phyloP scores from a whole-genome alignment of 1,140 invertebrate genomes.

The Drosophila navojoa region DNA sequence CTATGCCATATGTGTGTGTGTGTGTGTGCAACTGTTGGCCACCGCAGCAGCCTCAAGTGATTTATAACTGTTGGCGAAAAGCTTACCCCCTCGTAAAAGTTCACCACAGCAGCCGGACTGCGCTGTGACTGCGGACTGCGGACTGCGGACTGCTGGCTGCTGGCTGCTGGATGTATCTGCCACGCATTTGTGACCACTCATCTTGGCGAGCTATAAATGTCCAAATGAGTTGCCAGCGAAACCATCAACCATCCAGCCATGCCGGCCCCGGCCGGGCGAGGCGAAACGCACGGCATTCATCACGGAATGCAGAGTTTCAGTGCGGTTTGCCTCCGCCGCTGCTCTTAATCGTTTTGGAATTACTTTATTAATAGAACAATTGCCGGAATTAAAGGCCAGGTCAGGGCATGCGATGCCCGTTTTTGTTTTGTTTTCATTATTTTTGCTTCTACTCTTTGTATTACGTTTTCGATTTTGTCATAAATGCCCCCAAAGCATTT shows the following conservation, averaged over 20 bases:
- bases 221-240: slow-evolving; percentile 63
- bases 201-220: slow-evolving; percentile 75
- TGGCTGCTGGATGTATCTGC: slow-evolving; percentile 25
- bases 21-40: slow-evolving; percentile 15
- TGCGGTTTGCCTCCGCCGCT: slow-evolving; percentile 53
- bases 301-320: slow-evolving; percentile 3
- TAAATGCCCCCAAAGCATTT: slow-evolving; percentile 18
- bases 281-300: not conserved
- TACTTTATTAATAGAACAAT: slow-evolving; percentile 82
- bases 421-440: slow-evolving; percentile 2
- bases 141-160: not conserved
- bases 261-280: not conserved
- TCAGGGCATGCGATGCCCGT: not conserved
- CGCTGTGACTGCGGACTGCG: not conserved
- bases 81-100: slow-evolving; percentile 55
- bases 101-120: slow-evolving; percentile 14
- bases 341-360: slow-evolving; percentile 80
- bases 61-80: slow-evolving; percentile 52
- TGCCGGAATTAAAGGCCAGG: slow-evolving; percentile 49
- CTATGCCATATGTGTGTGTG: slow-evolving; percentile 10
- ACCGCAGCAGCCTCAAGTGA: slow-evolving; percentile 34
- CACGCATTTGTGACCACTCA: slow-evolving; percentile 73
- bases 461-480: slow-evolving; percentile 25
- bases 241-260: slow-evolving; percentile 33
- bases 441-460: not conserved